Conservation (phyloP, 37 sponge, comb jelly and placozoan genomes). For the Haliclona indistincta region DNA sequence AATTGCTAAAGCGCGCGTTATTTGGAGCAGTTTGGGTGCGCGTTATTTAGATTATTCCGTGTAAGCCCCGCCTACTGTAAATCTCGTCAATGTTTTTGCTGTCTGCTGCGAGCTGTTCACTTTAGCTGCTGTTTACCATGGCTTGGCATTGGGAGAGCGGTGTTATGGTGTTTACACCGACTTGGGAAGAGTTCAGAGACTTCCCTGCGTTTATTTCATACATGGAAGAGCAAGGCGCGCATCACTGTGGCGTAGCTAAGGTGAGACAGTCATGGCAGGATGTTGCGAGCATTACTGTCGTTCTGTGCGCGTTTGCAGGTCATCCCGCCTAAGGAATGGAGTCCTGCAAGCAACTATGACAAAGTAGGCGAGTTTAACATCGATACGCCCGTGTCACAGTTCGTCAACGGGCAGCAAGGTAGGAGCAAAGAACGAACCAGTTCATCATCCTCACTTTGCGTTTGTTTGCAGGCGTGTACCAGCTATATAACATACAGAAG, state of each 20-base stretch:
- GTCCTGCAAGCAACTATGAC: slow-evolving; percentile 51
- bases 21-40: too few relatives aligned
- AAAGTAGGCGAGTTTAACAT: slow-evolving; percentile 55
- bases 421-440: not conserved
- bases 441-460: not conserved
- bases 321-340: slow-evolving; percentile 91
- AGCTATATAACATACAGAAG: slow-evolving; percentile 95
- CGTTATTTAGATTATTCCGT: too few relatives aligned
- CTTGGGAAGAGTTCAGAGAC: slow-evolving; percentile 92
- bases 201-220: slow-evolving; percentile 78
- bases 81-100: too few relatives aligned
- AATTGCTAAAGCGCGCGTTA: too few relatives aligned
- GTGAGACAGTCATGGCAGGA: slow-evolving; percentile 28
- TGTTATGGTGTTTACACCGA: slow-evolving; percentile 96
- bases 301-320: slow-evolving; percentile 44
- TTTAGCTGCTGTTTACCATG: not conserved
- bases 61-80: too few relatives aligned
- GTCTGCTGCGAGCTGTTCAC: not conserved
- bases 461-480: slow-evolving; percentile 69
- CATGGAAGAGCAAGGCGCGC: slow-evolving; percentile 96
- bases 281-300: not conserved
- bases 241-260: slow-evolving; percentile 89
- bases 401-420: slow-evolving; percentile 83
- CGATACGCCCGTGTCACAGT: slow-evolving; percentile 75
- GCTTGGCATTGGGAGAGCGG: slow-evolving; percentile 37